Percentiles rank a stretch among this genome's conserved stretches.
Conservation (phyloP, 1,140 invertebrate genomes). For the Streblospio benedicti region DNA sequence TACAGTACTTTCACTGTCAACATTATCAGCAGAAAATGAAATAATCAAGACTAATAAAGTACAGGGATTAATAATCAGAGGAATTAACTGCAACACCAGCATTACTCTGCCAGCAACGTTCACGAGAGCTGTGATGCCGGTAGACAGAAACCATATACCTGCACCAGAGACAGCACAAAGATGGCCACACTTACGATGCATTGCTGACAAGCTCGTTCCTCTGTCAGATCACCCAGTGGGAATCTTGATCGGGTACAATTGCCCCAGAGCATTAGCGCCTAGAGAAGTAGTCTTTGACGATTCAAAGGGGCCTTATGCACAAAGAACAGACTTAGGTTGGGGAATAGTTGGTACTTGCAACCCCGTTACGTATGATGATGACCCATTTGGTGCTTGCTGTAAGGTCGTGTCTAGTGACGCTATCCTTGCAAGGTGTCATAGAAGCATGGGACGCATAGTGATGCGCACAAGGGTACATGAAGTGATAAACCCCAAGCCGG, state of each 20-base stretch:
- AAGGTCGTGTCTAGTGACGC: not conserved
- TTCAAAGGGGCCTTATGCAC: not conserved
- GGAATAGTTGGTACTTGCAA: not conserved
- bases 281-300: not conserved
- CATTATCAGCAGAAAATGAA: not conserved
- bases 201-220: not conserved
- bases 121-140: not conserved
- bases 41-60: not conserved
- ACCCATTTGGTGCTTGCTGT: not conserved
- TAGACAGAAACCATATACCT: slow-evolving; percentile 2
- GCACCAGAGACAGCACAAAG: slow-evolving; percentile 3
- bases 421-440: not conserved
- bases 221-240: not conserved
- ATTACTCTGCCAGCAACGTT: slow-evolving; percentile 1
- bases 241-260: slow-evolving; percentile 6
- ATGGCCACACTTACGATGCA: not conserved
- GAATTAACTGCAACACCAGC: not conserved
- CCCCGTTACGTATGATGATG: not conserved
- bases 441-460: too few species aligned
- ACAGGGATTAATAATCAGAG: not conserved
- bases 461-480: too few species aligned
- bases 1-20: not conserved
- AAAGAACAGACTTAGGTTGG: not conserved
- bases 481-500: too few species aligned
- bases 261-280: slow-evolving; percentile 1